A percentile compares a stretch with the other conserved stretches of the same genome.
These are phyloP conservation scores for Pissodes strobi DNA, from an alignment of 1,140 invertebrate genomes.

Conservation along the genomic window DNA sequence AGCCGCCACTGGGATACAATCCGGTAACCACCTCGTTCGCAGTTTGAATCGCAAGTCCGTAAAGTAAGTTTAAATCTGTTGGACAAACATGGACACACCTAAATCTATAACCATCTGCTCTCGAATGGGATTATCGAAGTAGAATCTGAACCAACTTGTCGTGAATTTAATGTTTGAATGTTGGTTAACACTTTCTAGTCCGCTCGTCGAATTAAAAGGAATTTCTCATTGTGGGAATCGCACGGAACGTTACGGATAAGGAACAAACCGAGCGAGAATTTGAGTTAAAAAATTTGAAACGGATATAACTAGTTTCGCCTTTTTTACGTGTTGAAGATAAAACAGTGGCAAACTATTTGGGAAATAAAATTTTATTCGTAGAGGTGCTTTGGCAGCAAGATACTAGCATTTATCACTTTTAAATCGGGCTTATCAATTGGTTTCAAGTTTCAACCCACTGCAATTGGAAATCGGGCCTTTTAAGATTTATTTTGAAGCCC, in stretches of 20 bases:
- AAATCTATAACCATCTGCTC: constrained; percentile 55
- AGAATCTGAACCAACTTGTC: constrained; percentile 51
- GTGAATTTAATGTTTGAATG: constrained; percentile 50
- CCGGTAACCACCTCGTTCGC: constrained; percentile 28
- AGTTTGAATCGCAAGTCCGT: constrained; percentile 30
- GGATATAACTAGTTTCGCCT: no score
- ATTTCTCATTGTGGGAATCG: constrained; percentile 34
- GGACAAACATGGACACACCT: constrained; percentile 56
- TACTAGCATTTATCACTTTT: neutral
- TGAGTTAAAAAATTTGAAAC: neutral
- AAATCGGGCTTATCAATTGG: no score
- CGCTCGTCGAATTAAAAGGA: constrained; percentile 38
- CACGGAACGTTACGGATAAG: constrained; percentile 24
- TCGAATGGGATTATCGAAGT: constrained; percentile 51
- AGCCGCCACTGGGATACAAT: constrained; percentile 12
- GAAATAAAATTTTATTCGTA: no score
- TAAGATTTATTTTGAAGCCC: no score
- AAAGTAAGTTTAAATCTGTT: constrained; percentile 54
- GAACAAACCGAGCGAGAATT: constrained; percentile 12
- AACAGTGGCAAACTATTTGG: no score
- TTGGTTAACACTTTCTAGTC: constrained; percentile 37
- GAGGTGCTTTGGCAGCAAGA: no score
- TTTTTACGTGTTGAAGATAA: no score
- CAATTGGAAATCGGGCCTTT: no score
- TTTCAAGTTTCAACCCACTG: no score